These are phyloP conservation scores for Rynchops niger DNA, from an alignment of 2,113 vertebrate genomes.

Conservation along the genomic window DNA sequence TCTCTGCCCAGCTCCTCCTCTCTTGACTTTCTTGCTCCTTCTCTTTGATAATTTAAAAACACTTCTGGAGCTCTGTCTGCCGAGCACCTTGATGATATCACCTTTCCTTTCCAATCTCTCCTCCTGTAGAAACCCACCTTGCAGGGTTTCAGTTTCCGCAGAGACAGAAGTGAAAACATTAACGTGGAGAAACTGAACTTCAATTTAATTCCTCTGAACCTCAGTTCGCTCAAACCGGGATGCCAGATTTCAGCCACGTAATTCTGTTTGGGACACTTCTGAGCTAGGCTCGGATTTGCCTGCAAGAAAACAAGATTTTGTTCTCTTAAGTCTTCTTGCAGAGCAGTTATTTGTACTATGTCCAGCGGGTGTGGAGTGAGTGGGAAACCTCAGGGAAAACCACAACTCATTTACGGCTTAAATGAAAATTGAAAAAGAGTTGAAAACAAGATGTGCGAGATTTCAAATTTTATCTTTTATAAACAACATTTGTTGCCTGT, in stretches of 20 bases:
- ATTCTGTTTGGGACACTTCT: background rate
- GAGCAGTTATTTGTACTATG: background rate
- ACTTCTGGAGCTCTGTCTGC: background rate
- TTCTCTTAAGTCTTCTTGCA: background rate
- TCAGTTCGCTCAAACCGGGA: background rate
- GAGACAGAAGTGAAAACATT: background rate
- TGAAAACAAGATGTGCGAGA: background rate
- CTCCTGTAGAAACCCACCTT: background rate
- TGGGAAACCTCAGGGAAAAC: slow-evolving; percentile 17
- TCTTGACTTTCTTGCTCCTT: background rate
- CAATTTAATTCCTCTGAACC: background rate
- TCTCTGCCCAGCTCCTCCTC: background rate
- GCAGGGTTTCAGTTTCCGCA: background rate
- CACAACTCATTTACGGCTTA: background rate
- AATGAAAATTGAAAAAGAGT: slow-evolving; percentile 7
- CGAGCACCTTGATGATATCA: background rate
- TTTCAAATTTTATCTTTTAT: background rate
- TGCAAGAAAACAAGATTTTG: background rate
- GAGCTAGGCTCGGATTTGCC: background rate
- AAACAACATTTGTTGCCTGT: slow-evolving; percentile 3
- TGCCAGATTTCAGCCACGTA: background rate
- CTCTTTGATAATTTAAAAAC: background rate
- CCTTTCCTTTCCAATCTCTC: background rate
- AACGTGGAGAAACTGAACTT: background rate
- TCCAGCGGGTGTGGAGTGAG: background rate